Evolutionary conservation across 2,113 vertebrate genomes (phyloP).

Genomic region (Nesospiza acunhae): DNA sequence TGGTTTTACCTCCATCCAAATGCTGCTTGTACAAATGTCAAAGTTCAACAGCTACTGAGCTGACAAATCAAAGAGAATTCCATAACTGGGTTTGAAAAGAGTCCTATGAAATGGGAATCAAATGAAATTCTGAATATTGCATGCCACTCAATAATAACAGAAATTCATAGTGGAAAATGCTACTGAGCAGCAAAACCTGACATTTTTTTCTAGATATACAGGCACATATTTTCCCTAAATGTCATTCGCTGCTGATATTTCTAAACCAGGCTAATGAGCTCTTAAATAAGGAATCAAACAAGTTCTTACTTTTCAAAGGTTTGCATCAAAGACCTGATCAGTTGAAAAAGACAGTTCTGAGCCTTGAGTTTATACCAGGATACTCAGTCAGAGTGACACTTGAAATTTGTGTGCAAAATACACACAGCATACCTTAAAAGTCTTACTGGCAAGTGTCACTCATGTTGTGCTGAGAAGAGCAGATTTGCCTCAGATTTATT

Average conservation of each 20-base stretch:
- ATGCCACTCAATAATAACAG: background rate
- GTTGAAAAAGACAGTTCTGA: background rate
- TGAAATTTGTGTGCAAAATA: background rate
- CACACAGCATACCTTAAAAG: background rate
- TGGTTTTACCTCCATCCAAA: background rate
- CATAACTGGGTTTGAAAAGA: background rate
- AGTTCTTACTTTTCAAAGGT: background rate
- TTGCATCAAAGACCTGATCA: background rate
- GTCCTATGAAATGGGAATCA: background rate
- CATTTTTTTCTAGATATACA: background rate
- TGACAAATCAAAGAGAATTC: constrained; percentile 13
- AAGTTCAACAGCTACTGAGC: background rate
- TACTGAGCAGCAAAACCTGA: background rate
- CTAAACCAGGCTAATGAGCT: background rate
- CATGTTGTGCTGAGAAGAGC: background rate
- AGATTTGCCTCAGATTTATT: background rate
- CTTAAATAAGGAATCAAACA: background rate
- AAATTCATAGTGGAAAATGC: background rate
- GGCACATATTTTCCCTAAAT: background rate
- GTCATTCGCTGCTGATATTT: background rate
- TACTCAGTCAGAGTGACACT: background rate
- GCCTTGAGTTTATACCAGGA: background rate
- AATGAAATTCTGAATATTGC: constrained; percentile 13
- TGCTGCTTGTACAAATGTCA: background rate
- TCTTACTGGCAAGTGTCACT: background rate